phyloP scores from a whole-genome alignment of 1,140 invertebrate genomes.

The Leptestheria dahalacensis region DNA sequence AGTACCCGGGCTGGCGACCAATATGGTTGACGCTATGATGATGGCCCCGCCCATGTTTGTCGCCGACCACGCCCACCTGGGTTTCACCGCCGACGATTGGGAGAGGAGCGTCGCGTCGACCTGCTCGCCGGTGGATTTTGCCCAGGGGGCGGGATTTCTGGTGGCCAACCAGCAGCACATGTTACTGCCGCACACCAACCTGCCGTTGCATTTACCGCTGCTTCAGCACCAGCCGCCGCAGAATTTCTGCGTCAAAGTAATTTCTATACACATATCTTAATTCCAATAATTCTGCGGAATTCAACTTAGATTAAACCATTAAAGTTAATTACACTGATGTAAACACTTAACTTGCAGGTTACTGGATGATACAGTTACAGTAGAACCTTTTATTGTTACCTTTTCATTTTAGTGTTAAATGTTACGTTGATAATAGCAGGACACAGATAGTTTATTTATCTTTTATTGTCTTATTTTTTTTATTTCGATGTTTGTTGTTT shows the following conservation, averaged over 20 bases:
- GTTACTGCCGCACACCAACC: slow-evolving; percentile 43
- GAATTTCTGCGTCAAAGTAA: slow-evolving; percentile 56
- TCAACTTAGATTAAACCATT: too few species aligned
- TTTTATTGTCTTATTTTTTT: too few species aligned
- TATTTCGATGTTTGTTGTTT: too few species aligned
- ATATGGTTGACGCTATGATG: slow-evolving; percentile 20
- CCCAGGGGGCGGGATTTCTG: background rate
- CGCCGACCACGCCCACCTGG: background rate
- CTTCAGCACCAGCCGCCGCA: slow-evolving; percentile 59
- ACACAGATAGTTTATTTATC: too few species aligned
- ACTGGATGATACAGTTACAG: too few species aligned
- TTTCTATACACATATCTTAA: too few species aligned
- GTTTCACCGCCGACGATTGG: background rate
- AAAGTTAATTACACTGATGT: too few species aligned
- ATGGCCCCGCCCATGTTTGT: slow-evolving; percentile 20
- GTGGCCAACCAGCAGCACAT: background rate
- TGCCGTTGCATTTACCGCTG: slow-evolving; percentile 55
- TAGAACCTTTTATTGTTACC: too few species aligned
- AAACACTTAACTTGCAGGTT: too few species aligned
- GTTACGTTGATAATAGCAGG: too few species aligned
- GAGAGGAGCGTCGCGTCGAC: background rate
- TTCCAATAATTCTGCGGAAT: too few species aligned
- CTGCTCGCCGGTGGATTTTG: background rate
- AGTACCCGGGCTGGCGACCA: background rate
- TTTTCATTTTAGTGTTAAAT: too few species aligned